A percentile compares a stretch with the other conserved stretches of the same genome.
These are phyloP conservation scores for Garra rufa DNA, from an alignment of 2,113 vertebrate species.

Conservation along the genomic window DNA sequence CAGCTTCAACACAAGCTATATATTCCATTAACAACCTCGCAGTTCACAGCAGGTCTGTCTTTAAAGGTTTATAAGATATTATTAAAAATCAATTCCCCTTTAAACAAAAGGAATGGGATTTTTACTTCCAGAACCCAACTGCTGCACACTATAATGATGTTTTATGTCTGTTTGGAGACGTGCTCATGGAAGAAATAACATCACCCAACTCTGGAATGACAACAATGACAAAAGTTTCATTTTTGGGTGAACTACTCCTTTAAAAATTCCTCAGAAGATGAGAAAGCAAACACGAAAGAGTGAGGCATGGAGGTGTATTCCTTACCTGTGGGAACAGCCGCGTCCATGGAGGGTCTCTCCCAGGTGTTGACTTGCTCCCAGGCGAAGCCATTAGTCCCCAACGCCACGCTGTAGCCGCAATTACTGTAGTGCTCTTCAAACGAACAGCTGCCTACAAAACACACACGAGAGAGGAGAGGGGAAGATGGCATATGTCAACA, in stretches of 20 bases:
- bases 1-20: background rate
- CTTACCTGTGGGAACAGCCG: conserved; percentile 90
- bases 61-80: background rate
- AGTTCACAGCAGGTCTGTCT: background rate
- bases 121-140: background rate
- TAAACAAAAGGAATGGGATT: background rate
- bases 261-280: background rate
- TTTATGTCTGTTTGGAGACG: background rate
- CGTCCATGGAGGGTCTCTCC: conserved; percentile 92
- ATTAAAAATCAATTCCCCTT: background rate
- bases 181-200: background rate
- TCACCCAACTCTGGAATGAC: background rate
- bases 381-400: conserved; percentile 95
- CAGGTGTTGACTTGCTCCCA: conserved; percentile 98
- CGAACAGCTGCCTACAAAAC: conserved; percentile 87
- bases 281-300: background rate
- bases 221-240: background rate
- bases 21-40: background rate
- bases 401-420: conserved; percentile 92
- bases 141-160: background rate
- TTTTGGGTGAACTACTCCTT: background rate
- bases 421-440: conserved; percentile 95
- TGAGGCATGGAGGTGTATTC: background rate
- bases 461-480: conserved; percentile 49
- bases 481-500: conserved; percentile 65